Evolutionary conservation across 2,888 invertebrate species (phyloP), one percentile per base, ranked within the genome.

Genomic region (Cheilosia grossa): DNA sequence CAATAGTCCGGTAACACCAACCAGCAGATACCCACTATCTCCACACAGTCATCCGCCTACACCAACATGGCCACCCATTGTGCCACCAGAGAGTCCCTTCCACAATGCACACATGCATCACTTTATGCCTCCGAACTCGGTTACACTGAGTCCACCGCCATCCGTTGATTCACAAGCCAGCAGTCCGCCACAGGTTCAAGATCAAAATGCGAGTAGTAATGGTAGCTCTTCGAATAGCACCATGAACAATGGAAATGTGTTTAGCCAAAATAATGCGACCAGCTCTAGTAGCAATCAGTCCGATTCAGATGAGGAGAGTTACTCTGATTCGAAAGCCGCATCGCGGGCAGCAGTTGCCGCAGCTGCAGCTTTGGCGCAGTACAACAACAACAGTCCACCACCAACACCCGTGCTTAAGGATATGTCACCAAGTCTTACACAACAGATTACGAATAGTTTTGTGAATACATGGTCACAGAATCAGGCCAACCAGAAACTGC

Each of bases 91-190:
- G 69, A 91, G 90, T 87, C 91, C 92, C 81, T 92, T 92, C 87
- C 91, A 92, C 86, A 93, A 93, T 56, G 95, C 95, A 83, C 93
- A 94, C 87, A 92, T 95, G 87, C 95, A 94, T 70, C 96, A 96
- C 88, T 94, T 96, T 87, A 96, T 96, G 92, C 96, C 96, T 89
- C 93, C 94, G 88, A 97, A 97, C 91, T 97, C 97, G 67, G 97
- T 98, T 47, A 97, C 97, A 33, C 93, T 98, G 88, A 97, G 97
- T 91, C 97, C 98, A 74, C 97, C 97, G 24, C 97, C 97, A 6
- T 97, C 97, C 47, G 95, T 97, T 21, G 97, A 97, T 91, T 97
- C 97, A 89, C 95, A 96, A 89, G 96, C 96, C 58, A 96, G 97
- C 67, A 97, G 97, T 88, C 97, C 97, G 54, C 97, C 97, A 5